phyloP scores from a whole-genome alignment of 37 sponge, comb jelly and placozoan genomes.

The Tethya wilhelma region DNA sequence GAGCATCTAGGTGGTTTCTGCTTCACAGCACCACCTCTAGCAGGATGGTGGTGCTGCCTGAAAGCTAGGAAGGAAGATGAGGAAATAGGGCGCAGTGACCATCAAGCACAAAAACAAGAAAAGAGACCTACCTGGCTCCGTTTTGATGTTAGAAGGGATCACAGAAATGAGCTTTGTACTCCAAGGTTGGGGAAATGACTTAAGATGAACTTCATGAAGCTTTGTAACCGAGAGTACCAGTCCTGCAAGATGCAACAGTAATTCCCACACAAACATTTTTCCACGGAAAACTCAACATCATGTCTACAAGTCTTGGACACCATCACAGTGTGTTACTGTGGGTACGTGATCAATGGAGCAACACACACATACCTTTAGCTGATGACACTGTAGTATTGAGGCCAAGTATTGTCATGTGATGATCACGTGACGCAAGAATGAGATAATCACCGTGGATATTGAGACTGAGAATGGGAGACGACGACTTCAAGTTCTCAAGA shows the following conservation, averaged over 20 bases:
- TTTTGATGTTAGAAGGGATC: constrained; percentile 40
- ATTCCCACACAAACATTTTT: not conserved
- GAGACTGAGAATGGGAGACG: constrained; percentile 55
- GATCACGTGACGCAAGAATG: constrained; percentile 56
- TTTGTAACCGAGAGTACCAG: constrained; percentile 2
- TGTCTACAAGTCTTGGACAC: no score
- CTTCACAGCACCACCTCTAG: not conserved
- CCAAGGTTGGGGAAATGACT: constrained; percentile 41
- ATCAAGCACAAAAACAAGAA: no score
- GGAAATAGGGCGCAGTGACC: not conserved
- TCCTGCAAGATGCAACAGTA: not conserved
- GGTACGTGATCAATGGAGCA: no score
- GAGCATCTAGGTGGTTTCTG: not conserved
- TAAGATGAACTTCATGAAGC: constrained; percentile 40
- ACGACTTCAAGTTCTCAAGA: constrained; percentile 33
- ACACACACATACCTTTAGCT: constrained; percentile 9
- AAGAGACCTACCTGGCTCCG: constrained; percentile 26
- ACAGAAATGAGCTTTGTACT: constrained; percentile 34
- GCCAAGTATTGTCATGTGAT: constrained; percentile 48
- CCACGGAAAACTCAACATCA: no score
- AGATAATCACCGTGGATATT: constrained; percentile 69
- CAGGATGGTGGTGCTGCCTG: not conserved
- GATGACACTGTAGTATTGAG: constrained; percentile 7
- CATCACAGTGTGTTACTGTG: no score
- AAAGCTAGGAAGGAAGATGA: not conserved